Evolutionary conservation across 2,888 invertebrate species (phyloP).

Genomic region (Diploptera punctata): DNA sequence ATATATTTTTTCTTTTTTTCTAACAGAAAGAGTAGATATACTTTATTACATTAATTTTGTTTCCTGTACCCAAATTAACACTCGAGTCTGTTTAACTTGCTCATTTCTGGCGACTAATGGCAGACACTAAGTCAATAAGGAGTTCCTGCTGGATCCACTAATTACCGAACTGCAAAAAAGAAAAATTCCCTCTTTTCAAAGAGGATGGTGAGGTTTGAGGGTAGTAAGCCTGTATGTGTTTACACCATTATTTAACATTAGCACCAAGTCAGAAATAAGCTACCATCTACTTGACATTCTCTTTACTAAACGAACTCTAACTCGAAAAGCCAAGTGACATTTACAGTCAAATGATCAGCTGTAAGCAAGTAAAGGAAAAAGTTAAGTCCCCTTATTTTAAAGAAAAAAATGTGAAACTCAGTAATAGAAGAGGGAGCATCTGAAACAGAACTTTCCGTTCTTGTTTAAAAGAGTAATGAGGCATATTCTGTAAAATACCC

Average conservation of each 20-base stretch:
- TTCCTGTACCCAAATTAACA: constrained; percentile 23
- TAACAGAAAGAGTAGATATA: not conserved
- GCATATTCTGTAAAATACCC: too few relatives aligned
- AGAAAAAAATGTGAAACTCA: too few relatives aligned
- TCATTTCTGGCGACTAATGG: not conserved
- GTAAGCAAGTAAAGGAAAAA: too few relatives aligned
- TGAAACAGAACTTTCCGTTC: too few relatives aligned
- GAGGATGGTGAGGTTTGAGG: too few relatives aligned
- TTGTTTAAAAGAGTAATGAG: too few relatives aligned
- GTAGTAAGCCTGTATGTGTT: not conserved
- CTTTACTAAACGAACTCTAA: too few relatives aligned
- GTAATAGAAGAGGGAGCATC: too few relatives aligned
- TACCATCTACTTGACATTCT: not conserved
- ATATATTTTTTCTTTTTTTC: constrained; percentile 7
- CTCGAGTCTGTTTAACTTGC: not conserved
- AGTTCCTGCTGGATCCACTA: constrained; percentile 2
- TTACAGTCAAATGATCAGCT: not conserved
- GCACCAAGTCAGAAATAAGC: not conserved
- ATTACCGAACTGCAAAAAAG: constrained; percentile 19
- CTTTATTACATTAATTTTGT: constrained; percentile 21
- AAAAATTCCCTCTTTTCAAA: too few relatives aligned
- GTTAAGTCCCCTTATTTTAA: too few relatives aligned
- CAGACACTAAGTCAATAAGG: constrained; percentile 13
- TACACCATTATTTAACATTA: not conserved
- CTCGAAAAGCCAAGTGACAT: not conserved